These are phyloP conservation scores for Poeciliopsis turneri DNA, from an alignment of 2,797 vertebrate species.

Conservation along the genomic window DNA sequence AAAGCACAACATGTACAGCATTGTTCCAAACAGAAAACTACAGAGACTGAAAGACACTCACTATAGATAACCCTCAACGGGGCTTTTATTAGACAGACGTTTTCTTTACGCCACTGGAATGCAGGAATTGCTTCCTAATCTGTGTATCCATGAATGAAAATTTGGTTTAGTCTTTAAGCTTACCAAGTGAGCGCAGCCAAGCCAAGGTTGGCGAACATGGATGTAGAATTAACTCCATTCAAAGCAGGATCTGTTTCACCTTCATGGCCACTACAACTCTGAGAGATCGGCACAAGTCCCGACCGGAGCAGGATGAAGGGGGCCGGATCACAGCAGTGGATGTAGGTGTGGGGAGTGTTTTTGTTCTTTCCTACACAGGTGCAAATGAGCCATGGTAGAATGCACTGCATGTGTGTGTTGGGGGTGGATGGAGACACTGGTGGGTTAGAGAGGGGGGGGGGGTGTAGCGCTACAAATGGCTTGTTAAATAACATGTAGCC, in stretches of 20 bases:
- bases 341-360: conserved; percentile 45
- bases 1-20: not conserved
- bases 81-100: not conserved
- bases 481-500: conserved; percentile 40
- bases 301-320: conserved; percentile 45
- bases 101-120: not conserved
- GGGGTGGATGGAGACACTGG: conserved; percentile 33
- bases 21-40: not conserved
- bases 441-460: not conserved
- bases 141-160: not conserved
- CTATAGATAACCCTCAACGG: not conserved
- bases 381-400: conserved; percentile 64
- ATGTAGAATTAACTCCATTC: conserved; percentile 71
- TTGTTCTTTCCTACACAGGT: conserved; percentile 66
- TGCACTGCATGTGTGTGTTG: conserved; percentile 11
- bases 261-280: conserved; percentile 40
- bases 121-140: not conserved
- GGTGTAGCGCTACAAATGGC: conserved; percentile 39
- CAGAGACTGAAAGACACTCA: not conserved
- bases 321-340: conserved; percentile 40
- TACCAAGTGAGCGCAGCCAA: conserved; percentile 76
- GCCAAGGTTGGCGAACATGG: conserved; percentile 69
- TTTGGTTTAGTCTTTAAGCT: conserved; percentile 25
- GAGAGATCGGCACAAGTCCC: conserved; percentile 26
- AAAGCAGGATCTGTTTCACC: conserved; percentile 11